Percentiles rank a stretch among this genome's conserved stretches.
These are phyloP conservation scores for Hippolais icterina DNA, from an alignment of 2,113 vertebrate species.

Conservation along the genomic window DNA sequence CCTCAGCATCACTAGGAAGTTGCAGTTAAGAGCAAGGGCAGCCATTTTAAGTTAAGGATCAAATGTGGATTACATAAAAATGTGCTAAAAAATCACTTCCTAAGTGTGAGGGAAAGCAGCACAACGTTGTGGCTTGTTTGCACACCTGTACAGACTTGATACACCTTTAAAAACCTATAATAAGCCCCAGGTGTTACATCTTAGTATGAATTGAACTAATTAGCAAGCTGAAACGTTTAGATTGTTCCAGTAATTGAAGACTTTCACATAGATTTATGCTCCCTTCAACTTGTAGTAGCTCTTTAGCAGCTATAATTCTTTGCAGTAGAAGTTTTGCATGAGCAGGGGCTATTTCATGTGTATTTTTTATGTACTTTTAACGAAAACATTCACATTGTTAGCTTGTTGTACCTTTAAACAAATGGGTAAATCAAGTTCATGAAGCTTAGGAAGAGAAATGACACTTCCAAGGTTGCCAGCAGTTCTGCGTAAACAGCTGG, in stretches of 20 bases:
- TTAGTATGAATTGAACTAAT: neutral
- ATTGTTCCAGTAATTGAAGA: neutral
- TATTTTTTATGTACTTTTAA: neutral
- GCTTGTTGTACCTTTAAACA: neutral
- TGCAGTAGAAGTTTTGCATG: neutral
- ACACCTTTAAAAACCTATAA: neutral
- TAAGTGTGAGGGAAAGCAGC: neutral
- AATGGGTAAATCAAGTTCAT: neutral
- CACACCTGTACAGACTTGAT: neutral
- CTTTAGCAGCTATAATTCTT: neutral
- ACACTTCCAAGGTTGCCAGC: constrained; percentile 2
- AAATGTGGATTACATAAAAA: neutral
- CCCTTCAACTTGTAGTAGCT: neutral
- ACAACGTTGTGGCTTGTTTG: neutral
- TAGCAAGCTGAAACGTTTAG: neutral
- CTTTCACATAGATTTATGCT: neutral
- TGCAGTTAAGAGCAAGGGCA: neutral
- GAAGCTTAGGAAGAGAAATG: constrained; percentile 20
- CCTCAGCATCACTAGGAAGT: neutral
- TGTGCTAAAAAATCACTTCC: neutral
- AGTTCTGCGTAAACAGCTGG: constrained; percentile 14
- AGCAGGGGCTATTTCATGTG: neutral
- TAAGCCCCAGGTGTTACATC: neutral
- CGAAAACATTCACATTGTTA: neutral
- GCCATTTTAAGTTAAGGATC: neutral